Evolutionary conservation across 2,113 vertebrate species (phyloP), one percentile per base, ranked within the genome.

Genomic region (Psophia crepitans): DNA sequence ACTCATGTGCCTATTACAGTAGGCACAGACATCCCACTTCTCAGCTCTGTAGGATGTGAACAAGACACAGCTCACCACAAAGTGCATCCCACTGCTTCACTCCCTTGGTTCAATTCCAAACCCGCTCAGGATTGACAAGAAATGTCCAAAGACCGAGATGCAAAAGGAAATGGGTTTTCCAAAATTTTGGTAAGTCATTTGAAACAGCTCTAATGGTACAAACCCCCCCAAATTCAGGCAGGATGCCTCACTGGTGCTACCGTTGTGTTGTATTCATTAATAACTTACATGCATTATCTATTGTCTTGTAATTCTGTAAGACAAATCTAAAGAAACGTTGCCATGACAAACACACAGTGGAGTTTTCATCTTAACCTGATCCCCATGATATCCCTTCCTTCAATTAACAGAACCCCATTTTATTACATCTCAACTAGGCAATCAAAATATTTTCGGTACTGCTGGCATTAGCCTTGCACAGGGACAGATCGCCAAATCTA

Each of bases 351-450:
- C 12, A 89, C 12, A 74, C 8, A 19, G 69, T 2, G 14, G 57
- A 44, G 66, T 87, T 83, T 83, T 65, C 93, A 57, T 7, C 51
- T 66, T 43, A 76, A 63, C 41, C 81, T 53, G 48, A 91, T 65
- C 71, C 90, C 74, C 48, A 17, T 5, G 79, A 91, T 49, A 78
- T 1, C 68, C 66, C 63, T 73, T 77, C 44, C 49, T 84, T 81
- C 88, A 90, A 84, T 53, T 84, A 96, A 84, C 30, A 90, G 48
- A 89, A 87, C 53, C 78, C 51, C 63, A 61, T 77, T 93, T 94
- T 28, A 75, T 37, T 84, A 4, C 3, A 41, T 54, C 87, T 85
- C 81, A 81, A 66, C 37, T 26, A 81, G 68, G 89, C 82, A 90
- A 95, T 35, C 89, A 70, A 90, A 96, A 95, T 56, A 94, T 63